Base-by-base conservation (phyloP, 1,140 invertebrate species). In the Diabrotica virgifera region DNA sequence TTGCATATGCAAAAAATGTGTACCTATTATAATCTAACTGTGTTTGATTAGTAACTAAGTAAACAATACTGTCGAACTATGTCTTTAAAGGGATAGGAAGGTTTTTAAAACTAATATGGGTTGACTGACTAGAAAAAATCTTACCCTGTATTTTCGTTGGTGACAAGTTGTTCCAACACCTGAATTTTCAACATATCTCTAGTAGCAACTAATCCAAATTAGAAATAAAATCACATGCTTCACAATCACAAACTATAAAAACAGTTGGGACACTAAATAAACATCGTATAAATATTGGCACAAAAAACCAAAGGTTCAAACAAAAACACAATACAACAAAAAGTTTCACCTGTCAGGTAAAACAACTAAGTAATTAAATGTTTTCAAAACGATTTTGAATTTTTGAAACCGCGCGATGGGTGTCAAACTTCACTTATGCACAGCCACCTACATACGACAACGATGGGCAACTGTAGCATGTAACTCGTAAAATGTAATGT, bases 81-180 rank as follows among this genome's bases (percentile, higher is more conserved):
- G 1, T 24, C 24, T 24, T 24, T 24, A 24, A 24, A 24, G 24
- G 24, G 24, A 24, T 24, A 24, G 24, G 24, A 24, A 24, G 24
- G 24, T 4, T 4, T 2, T 2, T 24, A 24, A 24, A 24, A 24
- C n/a, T 24, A 24, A 24, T 4, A 24, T 24, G 5, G 4, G 40
- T 46, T 46, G 5, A 46, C n/a, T 46, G n/a, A 46, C 8, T 10
- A 46, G 4, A 46, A 46, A 2, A 6, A 46, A 10, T 46, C 61
- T 70, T 62, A 74, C 72, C 72, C 68, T 36, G 66, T 69, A 62
- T 71, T 74, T 52, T 79, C 76, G 63, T 77, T 78, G 66, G 71
- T 78, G 52, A 78, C 78, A 14, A 79, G 70, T 68, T 78, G 76
- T 69, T 79, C 78, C 72, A 79, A 67, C 77, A 79, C 77, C 64